Base-by-base conservation (phyloP, 92 coral and sea anemone species). In the Epizoanthus fatuus region DNA sequence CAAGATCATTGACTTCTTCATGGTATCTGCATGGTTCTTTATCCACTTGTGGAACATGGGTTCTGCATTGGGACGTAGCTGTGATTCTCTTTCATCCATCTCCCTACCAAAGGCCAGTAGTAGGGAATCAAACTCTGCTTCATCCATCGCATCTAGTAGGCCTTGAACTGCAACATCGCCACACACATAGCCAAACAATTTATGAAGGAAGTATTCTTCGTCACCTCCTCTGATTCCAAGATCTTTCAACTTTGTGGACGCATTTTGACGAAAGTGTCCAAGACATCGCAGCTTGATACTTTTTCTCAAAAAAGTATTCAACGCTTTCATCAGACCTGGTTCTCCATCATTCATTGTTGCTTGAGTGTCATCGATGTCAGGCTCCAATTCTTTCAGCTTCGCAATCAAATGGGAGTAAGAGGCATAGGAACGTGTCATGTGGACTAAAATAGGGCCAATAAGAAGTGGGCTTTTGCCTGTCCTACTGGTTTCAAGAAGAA, bases 121-220 rank as follows among this genome's bases (percentile, higher is more conserved):
- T n/a, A n/a, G n/a, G n/a, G n/a, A n/a, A n/a, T n/a, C n/a, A n/a
- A n/a, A n/a, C n/a, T n/a, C n/a, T n/a, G n/a, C n/a, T 37, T 87
- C 83, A 44, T 14, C 62, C 63, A 86, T 87, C 75, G 88, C 90
- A 75, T 90, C 88, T 12, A 90, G 87, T 8, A 90, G 78, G 37
- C 90, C 93, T 80, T 90, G 84, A 47, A 86, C 87, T 66, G 63
- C 45, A 44, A 86, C 81, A 38, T 76, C 90, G 16, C 72, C 86
- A 54, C 82, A 75, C 22, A 80, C 63, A 75, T 16, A 77, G 35
- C 89, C 89, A 67, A 86, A 86, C 44, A 39, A 39, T 39, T 4
- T n/a, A n/a, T 39, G 44, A 52, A 88, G 72, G 84, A 88, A 88
- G 40, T 88, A 81, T 58, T 81, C 63, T 53, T 88, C 63, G 17